These are phyloP conservation scores for Strigamia crassipes DNA, from an alignment of 2,888 invertebrate genomes.

Conservation along the genomic window DNA sequence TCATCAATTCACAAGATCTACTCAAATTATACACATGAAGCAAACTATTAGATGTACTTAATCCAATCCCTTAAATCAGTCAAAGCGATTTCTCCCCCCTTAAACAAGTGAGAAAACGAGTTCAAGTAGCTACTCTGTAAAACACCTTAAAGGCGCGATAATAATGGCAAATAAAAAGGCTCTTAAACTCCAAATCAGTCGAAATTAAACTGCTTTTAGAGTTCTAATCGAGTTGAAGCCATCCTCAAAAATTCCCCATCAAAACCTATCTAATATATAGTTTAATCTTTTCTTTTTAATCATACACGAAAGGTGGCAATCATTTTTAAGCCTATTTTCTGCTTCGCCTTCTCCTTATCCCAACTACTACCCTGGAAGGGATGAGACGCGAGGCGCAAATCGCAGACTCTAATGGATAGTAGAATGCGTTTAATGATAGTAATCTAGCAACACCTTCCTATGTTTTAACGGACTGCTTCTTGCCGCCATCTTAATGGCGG, in stretches of 20 bases:
- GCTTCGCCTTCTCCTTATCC: background rate
- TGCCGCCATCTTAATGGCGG: conserved; percentile 18
- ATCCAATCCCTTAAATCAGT: background rate
- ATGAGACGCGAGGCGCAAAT: conserved; percentile 5
- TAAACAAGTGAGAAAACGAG: background rate
- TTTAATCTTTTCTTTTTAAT: background rate
- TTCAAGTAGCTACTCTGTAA: background rate
- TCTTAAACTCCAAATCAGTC: background rate
- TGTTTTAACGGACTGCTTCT: conserved; percentile 6
- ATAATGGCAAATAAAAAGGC: background rate
- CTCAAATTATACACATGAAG: too few species aligned
- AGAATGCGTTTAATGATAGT: conserved; percentile 22
- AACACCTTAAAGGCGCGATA: background rate
- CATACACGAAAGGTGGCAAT: background rate
- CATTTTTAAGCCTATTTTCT: conserved; percentile 13
- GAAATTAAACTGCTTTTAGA: background rate
- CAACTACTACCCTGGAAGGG: conserved; percentile 17
- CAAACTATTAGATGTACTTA: background rate
- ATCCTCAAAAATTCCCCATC: background rate
- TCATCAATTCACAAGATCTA: too few species aligned
- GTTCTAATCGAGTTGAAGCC: background rate
- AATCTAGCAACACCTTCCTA: conserved; percentile 22
- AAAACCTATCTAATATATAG: background rate
- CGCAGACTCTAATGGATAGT: conserved; percentile 13
- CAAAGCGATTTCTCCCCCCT: background rate